Conservation (phyloP, 2,888 invertebrate genomes). For the Caradrina kadenii region DNA sequence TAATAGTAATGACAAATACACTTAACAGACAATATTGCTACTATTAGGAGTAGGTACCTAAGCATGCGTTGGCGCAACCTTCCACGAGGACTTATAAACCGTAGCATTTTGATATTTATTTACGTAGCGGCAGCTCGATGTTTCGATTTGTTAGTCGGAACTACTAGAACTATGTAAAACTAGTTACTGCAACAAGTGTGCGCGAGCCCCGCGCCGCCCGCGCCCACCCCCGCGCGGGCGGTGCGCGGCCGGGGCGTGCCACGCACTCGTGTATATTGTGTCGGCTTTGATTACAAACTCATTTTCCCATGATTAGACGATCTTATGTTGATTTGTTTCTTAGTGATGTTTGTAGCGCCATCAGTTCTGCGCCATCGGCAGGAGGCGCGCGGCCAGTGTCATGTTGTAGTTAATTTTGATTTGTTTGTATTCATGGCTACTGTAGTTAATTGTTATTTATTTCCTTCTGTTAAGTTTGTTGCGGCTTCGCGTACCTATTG, state of each 20-base stretch:
- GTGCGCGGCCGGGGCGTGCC: no score
- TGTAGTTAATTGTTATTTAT: slow-evolving; percentile 35
- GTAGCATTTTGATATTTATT: slow-evolving; percentile 19
- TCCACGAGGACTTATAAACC: slow-evolving; percentile 5
- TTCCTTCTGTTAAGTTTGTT: slow-evolving; percentile 43
- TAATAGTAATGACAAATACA: slow-evolving; percentile 12
- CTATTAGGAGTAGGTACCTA: slow-evolving; percentile 14
- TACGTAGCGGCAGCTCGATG: slow-evolving; percentile 32
- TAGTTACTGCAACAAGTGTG: background rate
- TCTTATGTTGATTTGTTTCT: slow-evolving; percentile 9
- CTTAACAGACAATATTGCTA: slow-evolving; percentile 8
- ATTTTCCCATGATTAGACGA: background rate
- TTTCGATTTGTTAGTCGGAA: slow-evolving; percentile 36
- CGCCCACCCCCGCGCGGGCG: no score
- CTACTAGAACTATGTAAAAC: slow-evolving; percentile 13
- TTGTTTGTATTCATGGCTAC: slow-evolving; percentile 25
- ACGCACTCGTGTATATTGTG: no score
- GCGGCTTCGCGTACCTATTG: slow-evolving; percentile 13
- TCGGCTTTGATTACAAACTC: background rate
- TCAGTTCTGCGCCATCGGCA: background rate
- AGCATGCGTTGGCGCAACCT: background rate
- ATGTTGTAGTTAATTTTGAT: slow-evolving; percentile 19
- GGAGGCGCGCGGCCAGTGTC: background rate
- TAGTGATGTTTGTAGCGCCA: background rate
- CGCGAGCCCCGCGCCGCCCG: slow-evolving; percentile 1